Evolutionary conservation across 2,888 invertebrate genomes (phyloP), one percentile per base, ranked within the genome.

Genomic region (Fabriciana adippe): DNA sequence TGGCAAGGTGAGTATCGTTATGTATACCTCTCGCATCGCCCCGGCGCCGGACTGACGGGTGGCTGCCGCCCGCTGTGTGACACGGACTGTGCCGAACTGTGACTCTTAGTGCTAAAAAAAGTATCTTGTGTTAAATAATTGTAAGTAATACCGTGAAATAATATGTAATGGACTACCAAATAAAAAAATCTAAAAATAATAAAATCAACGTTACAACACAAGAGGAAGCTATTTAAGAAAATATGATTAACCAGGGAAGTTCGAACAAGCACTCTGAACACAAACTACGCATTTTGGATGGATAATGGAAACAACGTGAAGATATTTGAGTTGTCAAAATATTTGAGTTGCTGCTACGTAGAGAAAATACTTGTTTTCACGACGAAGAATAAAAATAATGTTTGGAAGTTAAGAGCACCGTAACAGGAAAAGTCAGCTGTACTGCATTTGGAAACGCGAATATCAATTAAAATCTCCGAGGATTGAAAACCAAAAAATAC

Each of bases 1-100:
- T 87, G 94, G 95, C 93, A 97, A 97, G 96, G 97, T 97, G 95
- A 95, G 95, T 96, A 96, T 95, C 93, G 93, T 88, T 84, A 81
- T 86, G 79, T 83, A 89, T 85, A 87, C 79, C 76, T 82, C 86
- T 82, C 82, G 88, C 86, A 77, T 83, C 85, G 80, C 81, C 80
- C 84, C 86, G 78, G 90, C 89, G 73, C 90, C 91, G 85, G 91
- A 90, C 93, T 94, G 92, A 94, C 93, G 94, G 89, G 93, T 93
- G 94, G 94, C 57, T 21, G 47, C 47, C 15, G 51, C 18, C n/a
- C 6, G 57, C 57, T 35, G 50, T 50, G 50, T 35, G 64, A 67
- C 67, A 57, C 21, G 47, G 66, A 69, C 69, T 66, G 66, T 69
- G 60, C 6, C 6, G n/a, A n/a, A 61, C 61, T 51, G 16, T 51